phyloP scores from a whole-genome alignment of 2,888 invertebrate species.

The Eugnorisma glareosa region DNA sequence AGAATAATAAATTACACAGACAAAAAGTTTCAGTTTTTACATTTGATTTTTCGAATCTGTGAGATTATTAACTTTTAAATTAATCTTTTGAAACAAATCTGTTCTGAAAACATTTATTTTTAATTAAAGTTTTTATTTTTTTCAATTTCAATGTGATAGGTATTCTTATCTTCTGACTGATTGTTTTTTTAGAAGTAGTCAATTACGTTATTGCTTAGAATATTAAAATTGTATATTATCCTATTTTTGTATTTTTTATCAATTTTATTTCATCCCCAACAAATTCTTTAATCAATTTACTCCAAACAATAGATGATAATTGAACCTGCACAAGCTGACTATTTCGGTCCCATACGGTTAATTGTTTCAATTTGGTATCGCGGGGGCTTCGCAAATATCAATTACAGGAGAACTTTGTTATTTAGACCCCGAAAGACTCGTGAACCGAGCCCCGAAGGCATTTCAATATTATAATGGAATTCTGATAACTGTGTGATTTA shows the following conservation, averaged over 20 bases:
- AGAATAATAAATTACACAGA: background rate
- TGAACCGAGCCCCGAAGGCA: background rate
- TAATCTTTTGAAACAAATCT: background rate
- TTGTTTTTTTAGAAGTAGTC: background rate
- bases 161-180: background rate
- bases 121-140: background rate
- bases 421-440: background rate
- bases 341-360: background rate
- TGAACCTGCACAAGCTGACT: background rate
- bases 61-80: background rate
- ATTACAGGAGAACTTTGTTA: background rate
- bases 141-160: background rate
- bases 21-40: background rate
- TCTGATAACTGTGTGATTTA: conserved; percentile 1
- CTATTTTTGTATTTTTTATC: background rate
- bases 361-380: background rate
- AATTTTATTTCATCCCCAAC: background rate
- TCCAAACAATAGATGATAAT: background rate
- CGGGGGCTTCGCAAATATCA: background rate
- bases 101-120: background rate
- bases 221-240: background rate
- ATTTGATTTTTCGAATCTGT: background rate
- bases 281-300: background rate
- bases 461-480: conserved; percentile 10
- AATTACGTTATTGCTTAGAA: background rate